Base-by-base conservation (phyloP, 2,113 vertebrate genomes). In the Haplotaxodon microlepis region DNA sequence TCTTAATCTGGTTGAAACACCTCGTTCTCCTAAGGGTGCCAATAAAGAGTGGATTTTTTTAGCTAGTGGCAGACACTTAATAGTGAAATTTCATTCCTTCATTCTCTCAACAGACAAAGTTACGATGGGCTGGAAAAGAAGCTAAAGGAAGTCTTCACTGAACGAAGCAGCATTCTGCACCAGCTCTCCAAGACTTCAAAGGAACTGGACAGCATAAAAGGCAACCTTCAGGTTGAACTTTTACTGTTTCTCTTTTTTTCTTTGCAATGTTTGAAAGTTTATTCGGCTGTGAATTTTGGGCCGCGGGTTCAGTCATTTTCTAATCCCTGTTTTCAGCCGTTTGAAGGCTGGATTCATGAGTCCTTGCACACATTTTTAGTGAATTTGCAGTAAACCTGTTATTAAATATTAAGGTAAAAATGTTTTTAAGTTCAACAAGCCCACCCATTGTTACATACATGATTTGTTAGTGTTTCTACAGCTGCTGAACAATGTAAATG, bases 161-260 rank as follows among this genome's bases (percentile, higher is more conserved):
- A 99, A 89, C 95, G 98, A 89, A 99, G 97, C 93, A 97, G 94
- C 90, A 97, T 98, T 84, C 97, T 99, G 87, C 97, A 95, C 73
- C 98, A 98, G 54, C 97, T 99, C 85, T 97, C 97, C n/a, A 99
- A 98, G 95, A 98, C 98, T 61, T 98, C 98, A 79, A 97, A 97
- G 94, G 98, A 98, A 90, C 96, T 98, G 89, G 97, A 99, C 84
- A 98, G 97, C 92, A 98, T 98, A 94, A 99, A 99, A 97, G 96
- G 96, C 76, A 98, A 98, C 88, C 97, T 99, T 50, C 97, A 98
- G 98, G 98, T 99, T 42, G 95, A 97, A 79, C 38, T 57, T 61
- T 82, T 36, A 81, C 59, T 61, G 29, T 87, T 88, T 92, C 81
- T 90, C 38, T 86, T 38, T 86, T 24, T 85, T 66, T 87, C 69